These are phyloP conservation scores for Ophion ellenae DNA, from an alignment of 2,888 invertebrate genomes.

Conservation along the genomic window DNA sequence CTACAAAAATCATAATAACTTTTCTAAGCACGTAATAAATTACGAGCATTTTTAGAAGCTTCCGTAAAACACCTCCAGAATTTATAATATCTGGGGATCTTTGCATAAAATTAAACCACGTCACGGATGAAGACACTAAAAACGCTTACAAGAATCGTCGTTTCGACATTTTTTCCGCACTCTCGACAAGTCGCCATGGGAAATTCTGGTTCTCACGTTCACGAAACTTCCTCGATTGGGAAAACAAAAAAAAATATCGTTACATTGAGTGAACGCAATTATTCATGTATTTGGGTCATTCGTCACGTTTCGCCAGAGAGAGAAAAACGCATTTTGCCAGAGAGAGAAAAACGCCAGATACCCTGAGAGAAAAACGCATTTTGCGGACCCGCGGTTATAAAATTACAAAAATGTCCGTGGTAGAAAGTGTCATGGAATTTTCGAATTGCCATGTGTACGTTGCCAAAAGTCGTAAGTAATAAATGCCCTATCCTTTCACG, in stretches of 20 bases:
- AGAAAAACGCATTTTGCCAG: conserved; percentile 43
- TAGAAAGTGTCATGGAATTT: conserved; percentile 56
- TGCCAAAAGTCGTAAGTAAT: conserved; percentile 34
- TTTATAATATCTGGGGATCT: too few relatives aligned
- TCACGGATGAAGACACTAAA: too few relatives aligned
- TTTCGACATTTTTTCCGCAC: too few relatives aligned
- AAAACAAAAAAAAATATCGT: background rate
- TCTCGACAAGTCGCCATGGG: too few relatives aligned
- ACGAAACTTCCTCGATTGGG: background rate
- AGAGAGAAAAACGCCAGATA: too few relatives aligned
- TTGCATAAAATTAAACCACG: too few relatives aligned
- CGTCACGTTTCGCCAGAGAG: conserved; percentile 30
- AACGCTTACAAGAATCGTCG: too few relatives aligned
- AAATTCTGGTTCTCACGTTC: too few relatives aligned
- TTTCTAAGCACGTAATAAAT: too few relatives aligned
- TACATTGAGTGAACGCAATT: background rate
- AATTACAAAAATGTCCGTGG: conserved; percentile 25
- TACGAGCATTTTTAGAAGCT: too few relatives aligned
- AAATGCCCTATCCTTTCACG: conserved; percentile 14
- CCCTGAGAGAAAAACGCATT: conserved; percentile 36
- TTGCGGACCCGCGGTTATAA: conserved; percentile 12
- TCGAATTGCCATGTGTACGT: conserved; percentile 33
- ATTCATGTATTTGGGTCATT: conserved; percentile 29
- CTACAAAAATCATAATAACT: too few relatives aligned
- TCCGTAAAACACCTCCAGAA: too few relatives aligned